Evolutionary conservation across 2,797 vertebrate genomes (phyloP), one percentile per base, ranked within the genome.

Genomic region (Notolepis coatsorum): DNA sequence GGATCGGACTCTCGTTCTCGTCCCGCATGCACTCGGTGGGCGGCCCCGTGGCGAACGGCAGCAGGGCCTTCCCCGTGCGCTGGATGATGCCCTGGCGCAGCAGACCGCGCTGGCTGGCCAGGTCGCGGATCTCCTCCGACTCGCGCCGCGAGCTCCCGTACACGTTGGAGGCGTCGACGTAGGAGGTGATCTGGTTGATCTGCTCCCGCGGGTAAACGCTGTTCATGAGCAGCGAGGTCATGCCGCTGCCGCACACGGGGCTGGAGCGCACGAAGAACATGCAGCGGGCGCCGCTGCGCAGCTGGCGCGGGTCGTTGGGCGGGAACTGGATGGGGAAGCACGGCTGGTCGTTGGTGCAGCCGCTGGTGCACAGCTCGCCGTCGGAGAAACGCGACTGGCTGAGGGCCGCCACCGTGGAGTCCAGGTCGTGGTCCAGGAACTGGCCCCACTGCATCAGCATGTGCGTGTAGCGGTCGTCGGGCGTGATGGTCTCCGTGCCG

Each of bases 391-490:
- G 94, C 0, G 96, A 96, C 84, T 99, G 96, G 59, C 98, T 99
- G 45, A 99, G 92, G 0, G 98, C 94, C 6, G 88, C 95, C 68
- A 99, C 98, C 0, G 98, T 99, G 2, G 95, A 94, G 77, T 99
- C 98, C 76, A 99, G 78, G 72, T 99, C 98, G 0, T 99, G 98
- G 89, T 99, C 98, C 2, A 99, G 91, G 78, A 99, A 99, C 85
- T 99, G 98, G 27, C 98, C 98, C 98, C 98, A 99, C 74, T 99
- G 98, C 98, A 99, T 99, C 7, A 98, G 90, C 94, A 99, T 98
- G 89, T 99, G 98, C 0, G 96, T 98, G 88, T 95, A 98, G 49
- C 93, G 93, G 48, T 93, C 92, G 0, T 99, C 98, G 0, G 97
- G 96, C 1, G 97, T 99, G 67, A 98, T 75, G 0, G 92, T 90